Percentiles rank a stretch among this genome's conserved stretches.
Evolutionary conservation across 2,113 vertebrate genomes (phyloP).

Genomic region (Sigmodon hispidus): DNA sequence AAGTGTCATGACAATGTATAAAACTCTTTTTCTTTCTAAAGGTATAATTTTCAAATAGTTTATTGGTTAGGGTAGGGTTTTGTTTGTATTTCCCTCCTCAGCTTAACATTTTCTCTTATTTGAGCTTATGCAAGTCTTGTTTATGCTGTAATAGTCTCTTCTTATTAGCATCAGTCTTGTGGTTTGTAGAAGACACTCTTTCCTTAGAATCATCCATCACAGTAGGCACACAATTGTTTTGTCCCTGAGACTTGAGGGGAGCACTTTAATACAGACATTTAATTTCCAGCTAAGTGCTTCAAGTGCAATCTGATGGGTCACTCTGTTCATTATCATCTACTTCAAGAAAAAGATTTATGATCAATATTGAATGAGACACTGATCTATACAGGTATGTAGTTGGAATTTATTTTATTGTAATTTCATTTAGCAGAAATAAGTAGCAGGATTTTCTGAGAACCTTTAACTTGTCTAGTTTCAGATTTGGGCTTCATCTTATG

Average conservation of each 20-base stretch:
- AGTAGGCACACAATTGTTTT: not conserved
- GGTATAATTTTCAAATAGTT: not conserved
- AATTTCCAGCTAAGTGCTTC: not conserved
- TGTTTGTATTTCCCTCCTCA: not conserved
- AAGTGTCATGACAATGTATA: not conserved
- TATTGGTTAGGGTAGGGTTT: not conserved
- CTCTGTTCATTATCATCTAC: too few relatives aligned
- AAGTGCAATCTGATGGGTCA: too few relatives aligned
- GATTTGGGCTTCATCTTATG: not conserved
- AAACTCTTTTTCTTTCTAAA: not conserved
- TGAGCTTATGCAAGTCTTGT: not conserved
- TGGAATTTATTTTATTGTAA: not conserved
- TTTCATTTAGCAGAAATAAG: not conserved
- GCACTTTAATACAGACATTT: not conserved
- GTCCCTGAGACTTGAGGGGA: not conserved
- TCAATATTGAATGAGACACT: not conserved
- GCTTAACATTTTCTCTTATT: not conserved
- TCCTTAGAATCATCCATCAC: not conserved
- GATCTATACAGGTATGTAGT: not conserved
- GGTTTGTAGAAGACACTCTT: not conserved
- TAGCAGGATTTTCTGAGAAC: not conserved
- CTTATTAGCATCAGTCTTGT: not conserved
- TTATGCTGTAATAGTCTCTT: not conserved
- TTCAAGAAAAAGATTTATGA: not conserved
- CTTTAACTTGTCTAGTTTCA: not conserved